Percentiles rank a stretch among this genome's conserved stretches.
These are phyloP conservation scores for Malachius bipustulatus DNA, from an alignment of 2,888 invertebrate genomes.

Conservation along the genomic window DNA sequence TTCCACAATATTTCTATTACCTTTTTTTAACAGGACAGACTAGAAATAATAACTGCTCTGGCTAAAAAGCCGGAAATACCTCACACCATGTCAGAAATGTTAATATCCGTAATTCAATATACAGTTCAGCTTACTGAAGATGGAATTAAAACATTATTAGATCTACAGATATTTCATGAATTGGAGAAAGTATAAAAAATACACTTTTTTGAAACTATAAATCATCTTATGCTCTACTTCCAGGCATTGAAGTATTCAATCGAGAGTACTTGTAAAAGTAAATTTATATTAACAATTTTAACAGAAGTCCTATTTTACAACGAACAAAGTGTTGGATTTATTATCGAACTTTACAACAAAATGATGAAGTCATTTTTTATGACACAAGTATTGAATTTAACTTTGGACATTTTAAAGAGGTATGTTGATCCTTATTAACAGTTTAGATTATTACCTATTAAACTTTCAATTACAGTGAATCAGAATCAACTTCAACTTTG, in stretches of 20 bases:
- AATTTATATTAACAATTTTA: constrained; percentile 12
- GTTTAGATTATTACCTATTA: no score
- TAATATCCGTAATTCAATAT: constrained; percentile 29
- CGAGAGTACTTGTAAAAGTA: constrained; percentile 5
- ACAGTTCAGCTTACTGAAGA: constrained; percentile 26
- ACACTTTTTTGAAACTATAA: no score
- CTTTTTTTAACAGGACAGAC: constrained; percentile 3
- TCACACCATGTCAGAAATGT: constrained; percentile 23
- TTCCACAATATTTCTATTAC: neutral
- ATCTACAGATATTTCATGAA: constrained; percentile 25
- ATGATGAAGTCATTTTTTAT: constrained; percentile 7
- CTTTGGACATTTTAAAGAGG: neutral
- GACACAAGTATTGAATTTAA: neutral
- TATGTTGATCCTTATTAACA: constrained; percentile 1
- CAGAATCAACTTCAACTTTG: constrained; percentile 5
- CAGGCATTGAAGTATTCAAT: neutral
- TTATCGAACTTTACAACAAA: constrained; percentile 13
- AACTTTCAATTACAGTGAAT: constrained; percentile 10
- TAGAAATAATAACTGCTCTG: constrained; percentile 24
- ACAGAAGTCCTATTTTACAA: constrained; percentile 19
- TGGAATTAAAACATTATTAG: constrained; percentile 28
- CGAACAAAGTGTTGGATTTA: constrained; percentile 18
- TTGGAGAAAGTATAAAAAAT: constrained; percentile 23
- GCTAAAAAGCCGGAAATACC: constrained; percentile 18
- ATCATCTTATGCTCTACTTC: no score